phyloP scores from a whole-genome alignment of 2,797 vertebrate species.

The Taenioides sp. region DNA sequence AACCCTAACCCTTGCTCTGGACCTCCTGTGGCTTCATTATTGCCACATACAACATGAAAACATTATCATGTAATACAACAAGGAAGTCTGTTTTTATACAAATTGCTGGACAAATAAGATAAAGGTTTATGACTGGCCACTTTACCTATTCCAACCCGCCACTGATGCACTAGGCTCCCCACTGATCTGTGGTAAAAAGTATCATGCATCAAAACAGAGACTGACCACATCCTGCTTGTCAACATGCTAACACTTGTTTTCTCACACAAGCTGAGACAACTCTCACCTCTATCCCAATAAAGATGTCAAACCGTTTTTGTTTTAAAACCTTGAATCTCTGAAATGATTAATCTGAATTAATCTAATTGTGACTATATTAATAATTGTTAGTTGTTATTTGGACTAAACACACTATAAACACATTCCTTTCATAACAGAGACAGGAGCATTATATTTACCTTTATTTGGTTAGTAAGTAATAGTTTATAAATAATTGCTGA shows the following conservation, averaged over 20 bases:
- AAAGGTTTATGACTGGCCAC: constrained; percentile 55
- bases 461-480: no score
- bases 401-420: no score
- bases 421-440: no score
- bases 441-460: no score
- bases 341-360: no score
- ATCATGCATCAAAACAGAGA: constrained; percentile 55
- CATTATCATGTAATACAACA: background rate
- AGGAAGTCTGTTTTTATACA: constrained; percentile 36
- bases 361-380: no score
- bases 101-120: constrained; percentile 39
- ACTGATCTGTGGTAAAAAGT: constrained; percentile 47
- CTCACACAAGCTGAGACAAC: constrained; percentile 49
- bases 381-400: no score
- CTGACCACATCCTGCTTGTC: constrained; percentile 80
- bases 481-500: no score
- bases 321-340: constrained; percentile 28
- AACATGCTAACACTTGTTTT: constrained; percentile 50
- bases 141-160: constrained; percentile 39
- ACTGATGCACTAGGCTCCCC: constrained; percentile 32
- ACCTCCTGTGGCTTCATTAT: background rate
- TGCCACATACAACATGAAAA: background rate
- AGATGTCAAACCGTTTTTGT: constrained; percentile 15
- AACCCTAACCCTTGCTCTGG: no score
- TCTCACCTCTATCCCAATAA: constrained; percentile 28